These are phyloP conservation scores for Trichogramma pretiosum DNA, from an alignment of 1,140 invertebrate species.

Conservation along the genomic window DNA sequence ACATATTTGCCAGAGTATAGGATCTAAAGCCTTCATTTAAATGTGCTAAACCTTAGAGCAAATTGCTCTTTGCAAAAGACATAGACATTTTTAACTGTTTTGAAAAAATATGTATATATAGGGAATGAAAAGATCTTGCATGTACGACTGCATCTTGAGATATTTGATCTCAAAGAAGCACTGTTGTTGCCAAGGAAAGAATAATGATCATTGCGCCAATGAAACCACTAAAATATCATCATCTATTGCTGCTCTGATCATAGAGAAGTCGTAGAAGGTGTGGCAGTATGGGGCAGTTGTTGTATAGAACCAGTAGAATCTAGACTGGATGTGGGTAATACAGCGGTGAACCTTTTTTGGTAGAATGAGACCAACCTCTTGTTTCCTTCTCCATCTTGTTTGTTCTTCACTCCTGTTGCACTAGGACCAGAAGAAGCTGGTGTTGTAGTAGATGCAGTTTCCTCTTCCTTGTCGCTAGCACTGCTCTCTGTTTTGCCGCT, in stretches of 20 bases:
- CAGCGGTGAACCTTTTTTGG: constrained; percentile 6
- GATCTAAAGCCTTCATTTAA: constrained; percentile 34
- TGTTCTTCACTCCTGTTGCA: constrained; percentile 37
- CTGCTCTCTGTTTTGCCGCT: constrained; percentile 38
- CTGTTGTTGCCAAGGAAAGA: too few species aligned
- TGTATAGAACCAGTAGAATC: constrained; percentile 11
- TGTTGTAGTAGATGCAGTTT: constrained; percentile 24
- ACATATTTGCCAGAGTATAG: constrained; percentile 44
- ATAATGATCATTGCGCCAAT: too few species aligned
- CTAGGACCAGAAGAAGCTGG: constrained; percentile 24
- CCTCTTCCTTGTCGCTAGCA: constrained; percentile 37
- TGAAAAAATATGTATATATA: constrained; percentile 17
- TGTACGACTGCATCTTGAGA: constrained; percentile 28
- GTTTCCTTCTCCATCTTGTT: constrained; percentile 42
- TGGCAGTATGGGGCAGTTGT: constrained; percentile 3
- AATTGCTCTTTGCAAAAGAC: constrained; percentile 15
- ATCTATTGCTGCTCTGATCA: too few species aligned
- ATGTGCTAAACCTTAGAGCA: too few species aligned
- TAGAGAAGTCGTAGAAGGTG: too few species aligned
- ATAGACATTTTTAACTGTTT: constrained; percentile 6
- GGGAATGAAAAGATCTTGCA: constrained; percentile 42
- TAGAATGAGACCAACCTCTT: constrained; percentile 47
- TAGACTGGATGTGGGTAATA: constrained; percentile 21
- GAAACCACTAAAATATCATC: too few species aligned
- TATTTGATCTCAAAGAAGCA: too few species aligned